A percentile compares a stretch with the other conserved stretches of the same genome.
These are phyloP conservation scores for Proterorhinus semilunaris DNA, from an alignment of 2,113 vertebrate genomes.

Conservation along the genomic window DNA sequence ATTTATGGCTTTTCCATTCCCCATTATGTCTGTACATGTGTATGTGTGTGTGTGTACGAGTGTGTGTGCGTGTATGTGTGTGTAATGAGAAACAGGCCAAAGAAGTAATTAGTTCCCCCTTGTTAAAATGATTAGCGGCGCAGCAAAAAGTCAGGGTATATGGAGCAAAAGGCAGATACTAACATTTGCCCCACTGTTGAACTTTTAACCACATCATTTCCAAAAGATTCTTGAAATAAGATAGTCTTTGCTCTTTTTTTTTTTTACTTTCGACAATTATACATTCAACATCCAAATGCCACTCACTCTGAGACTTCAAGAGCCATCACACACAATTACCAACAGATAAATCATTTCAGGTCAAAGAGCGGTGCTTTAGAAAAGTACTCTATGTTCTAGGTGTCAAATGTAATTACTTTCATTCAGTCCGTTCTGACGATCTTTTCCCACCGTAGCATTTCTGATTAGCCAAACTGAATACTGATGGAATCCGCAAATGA, in stretches of 20 bases:
- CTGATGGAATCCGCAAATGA: slow-evolving; percentile 7
- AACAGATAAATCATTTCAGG: slow-evolving; percentile 26
- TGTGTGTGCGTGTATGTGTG: slow-evolving; percentile 49
- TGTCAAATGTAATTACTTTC: slow-evolving; percentile 39
- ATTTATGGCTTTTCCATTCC: slow-evolving; percentile 37
- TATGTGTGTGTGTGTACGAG: slow-evolving; percentile 45
- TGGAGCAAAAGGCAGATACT: not conserved
- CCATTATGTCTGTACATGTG: slow-evolving; percentile 51
- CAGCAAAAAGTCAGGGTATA: not conserved
- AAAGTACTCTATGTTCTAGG: slow-evolving; percentile 27
- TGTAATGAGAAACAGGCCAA: slow-evolving; percentile 63
- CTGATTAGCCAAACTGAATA: slow-evolving; percentile 8
- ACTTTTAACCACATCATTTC: slow-evolving; percentile 9
- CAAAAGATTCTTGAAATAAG: not conserved
- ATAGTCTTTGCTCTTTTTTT: too few relatives aligned
- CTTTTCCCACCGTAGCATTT: not conserved
- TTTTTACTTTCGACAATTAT: too few relatives aligned
- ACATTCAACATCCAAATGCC: slow-evolving; percentile 4
- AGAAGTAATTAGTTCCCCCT: slow-evolving; percentile 41
- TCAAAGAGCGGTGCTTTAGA: slow-evolving; percentile 24
- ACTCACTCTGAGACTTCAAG: slow-evolving; percentile 18
- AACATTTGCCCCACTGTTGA: not conserved
- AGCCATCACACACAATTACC: slow-evolving; percentile 34
- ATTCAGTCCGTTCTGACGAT: slow-evolving; percentile 18
- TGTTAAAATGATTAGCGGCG: slow-evolving; percentile 52